These are phyloP conservation scores for Sesia bembeciformis DNA, from an alignment of 2,888 invertebrate species.

Conservation along the genomic window DNA sequence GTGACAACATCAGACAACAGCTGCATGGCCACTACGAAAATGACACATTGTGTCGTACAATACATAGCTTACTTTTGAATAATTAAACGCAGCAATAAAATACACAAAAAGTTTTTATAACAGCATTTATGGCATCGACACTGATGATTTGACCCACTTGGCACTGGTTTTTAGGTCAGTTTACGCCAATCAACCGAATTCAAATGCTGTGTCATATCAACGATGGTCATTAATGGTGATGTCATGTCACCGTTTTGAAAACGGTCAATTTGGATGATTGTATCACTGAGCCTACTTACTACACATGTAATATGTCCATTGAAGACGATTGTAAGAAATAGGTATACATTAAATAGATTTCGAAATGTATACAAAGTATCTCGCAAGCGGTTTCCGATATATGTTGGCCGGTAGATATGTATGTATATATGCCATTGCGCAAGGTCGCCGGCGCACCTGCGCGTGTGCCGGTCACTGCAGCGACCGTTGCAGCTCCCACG, in stretches of 20 bases:
- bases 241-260: conserved; percentile 28
- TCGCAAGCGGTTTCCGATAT: conserved; percentile 58
- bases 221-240: conserved; percentile 22
- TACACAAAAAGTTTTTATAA: conserved; percentile 33
- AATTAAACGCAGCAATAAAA: background rate
- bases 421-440: conserved; percentile 56
- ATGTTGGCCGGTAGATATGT: conserved; percentile 47
- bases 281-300: background rate
- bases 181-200: conserved; percentile 49
- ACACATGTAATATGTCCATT: background rate
- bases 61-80: too few relatives aligned
- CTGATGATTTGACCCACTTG: conserved; percentile 53
- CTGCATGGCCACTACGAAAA: background rate
- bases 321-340: background rate
- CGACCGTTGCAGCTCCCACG: conserved; percentile 58
- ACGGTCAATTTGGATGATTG: conserved; percentile 14
- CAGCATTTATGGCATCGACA: conserved; percentile 55
- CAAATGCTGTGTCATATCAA: conserved; percentile 22
- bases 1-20: conserved; percentile 2
- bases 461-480: conserved; percentile 37
- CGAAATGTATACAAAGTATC: conserved; percentile 50
- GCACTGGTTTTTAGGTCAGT: conserved; percentile 39
- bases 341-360: conserved; percentile 18
- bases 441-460: conserved; percentile 63
- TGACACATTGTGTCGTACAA: too few relatives aligned